These are phyloP conservation scores for Gerris buenoi DNA, from an alignment of 1,140 invertebrate genomes.

Conservation along the genomic window DNA sequence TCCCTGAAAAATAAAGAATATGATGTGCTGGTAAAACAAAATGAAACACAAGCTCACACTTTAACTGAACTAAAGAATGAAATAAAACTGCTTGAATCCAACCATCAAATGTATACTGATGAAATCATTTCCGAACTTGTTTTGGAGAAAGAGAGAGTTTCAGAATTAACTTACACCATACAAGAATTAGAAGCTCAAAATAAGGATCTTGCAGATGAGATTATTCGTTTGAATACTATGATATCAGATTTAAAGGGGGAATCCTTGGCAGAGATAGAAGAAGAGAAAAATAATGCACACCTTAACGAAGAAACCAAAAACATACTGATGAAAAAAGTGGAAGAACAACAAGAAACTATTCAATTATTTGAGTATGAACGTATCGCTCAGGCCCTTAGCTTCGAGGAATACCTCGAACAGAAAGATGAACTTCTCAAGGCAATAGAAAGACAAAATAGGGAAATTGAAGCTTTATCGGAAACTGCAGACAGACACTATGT, in stretches of 20 bases:
- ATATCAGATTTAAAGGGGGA: neutral
- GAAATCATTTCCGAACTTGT: conserved; percentile 18
- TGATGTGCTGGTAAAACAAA: neutral
- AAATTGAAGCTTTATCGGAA: conserved; percentile 12
- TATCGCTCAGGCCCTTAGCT: neutral
- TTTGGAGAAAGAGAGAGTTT: conserved; percentile 16
- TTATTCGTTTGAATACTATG: neutral
- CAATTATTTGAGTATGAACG: conserved; percentile 4
- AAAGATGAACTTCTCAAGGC: conserved; percentile 3
- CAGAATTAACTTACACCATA: conserved; percentile 10
- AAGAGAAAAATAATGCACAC: conserved; percentile 6
- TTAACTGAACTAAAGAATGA: conserved; percentile 14
- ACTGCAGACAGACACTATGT: conserved; percentile 11
- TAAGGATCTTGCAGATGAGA: neutral
- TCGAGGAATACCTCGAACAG: neutral
- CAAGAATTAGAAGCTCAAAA: conserved; percentile 7
- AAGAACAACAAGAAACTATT: neutral
- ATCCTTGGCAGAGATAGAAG: neutral
- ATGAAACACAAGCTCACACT: neutral
- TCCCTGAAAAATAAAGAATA: neutral
- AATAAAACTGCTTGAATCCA: conserved; percentile 5
- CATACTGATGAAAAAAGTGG: conserved; percentile 5
- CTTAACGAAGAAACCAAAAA: neutral
- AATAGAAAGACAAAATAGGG: conserved; percentile 3
- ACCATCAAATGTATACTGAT: conserved; percentile 16